Evolutionary conservation across 1,140 invertebrate genomes (phyloP).

Genomic region (Eueides isabella): DNA sequence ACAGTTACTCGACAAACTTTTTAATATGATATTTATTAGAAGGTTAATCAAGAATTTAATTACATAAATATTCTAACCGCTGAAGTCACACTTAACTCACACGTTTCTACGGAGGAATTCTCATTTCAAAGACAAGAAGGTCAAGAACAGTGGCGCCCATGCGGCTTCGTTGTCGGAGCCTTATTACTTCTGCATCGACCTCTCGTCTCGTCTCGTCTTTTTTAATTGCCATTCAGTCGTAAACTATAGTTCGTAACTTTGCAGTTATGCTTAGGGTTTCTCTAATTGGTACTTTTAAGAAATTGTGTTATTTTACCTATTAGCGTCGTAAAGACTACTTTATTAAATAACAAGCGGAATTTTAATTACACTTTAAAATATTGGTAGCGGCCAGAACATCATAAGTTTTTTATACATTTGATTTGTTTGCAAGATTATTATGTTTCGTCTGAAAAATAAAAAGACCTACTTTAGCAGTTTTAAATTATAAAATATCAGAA

Average conservation of each 20-base stretch:
- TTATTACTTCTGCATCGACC: constrained; percentile 55
- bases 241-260: constrained; percentile 50
- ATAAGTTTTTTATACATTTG: too few species aligned
- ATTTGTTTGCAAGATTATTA: too few species aligned
- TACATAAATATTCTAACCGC: constrained; percentile 18
- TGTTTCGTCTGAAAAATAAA: too few species aligned
- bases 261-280: constrained; percentile 44
- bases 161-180: constrained; percentile 53
- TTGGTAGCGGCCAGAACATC: too few species aligned
- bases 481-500: neutral
- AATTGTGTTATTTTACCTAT: neutral
- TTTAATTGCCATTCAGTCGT: constrained; percentile 47
- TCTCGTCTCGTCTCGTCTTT: constrained; percentile 22
- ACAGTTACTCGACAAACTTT: too few species aligned
- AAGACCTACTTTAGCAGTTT: neutral
- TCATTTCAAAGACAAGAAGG: constrained; percentile 55
- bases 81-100: constrained; percentile 30
- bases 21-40: too few species aligned
- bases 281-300: neutral
- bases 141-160: constrained; percentile 55
- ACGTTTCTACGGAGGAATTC: constrained; percentile 52
- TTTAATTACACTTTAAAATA: too few species aligned
- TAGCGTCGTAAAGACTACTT: neutral
- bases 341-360: neutral
- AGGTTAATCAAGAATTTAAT: neutral